phyloP scores from a whole-genome alignment of 2,113 vertebrate species.

The Pseudolaguvia tuberculata region DNA sequence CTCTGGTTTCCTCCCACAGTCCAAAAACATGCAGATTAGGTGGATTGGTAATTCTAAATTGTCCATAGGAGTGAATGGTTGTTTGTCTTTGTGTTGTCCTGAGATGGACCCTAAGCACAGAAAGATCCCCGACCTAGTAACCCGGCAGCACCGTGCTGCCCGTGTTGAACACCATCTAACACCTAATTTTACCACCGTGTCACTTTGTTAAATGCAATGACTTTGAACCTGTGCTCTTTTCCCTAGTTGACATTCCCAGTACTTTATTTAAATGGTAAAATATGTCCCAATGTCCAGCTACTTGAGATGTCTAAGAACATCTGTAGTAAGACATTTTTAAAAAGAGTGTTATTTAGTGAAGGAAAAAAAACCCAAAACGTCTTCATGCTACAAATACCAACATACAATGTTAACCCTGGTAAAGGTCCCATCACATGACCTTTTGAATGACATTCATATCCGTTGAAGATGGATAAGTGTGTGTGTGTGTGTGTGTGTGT shows the following conservation, averaged over 20 bases:
- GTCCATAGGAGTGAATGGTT: too few species aligned
- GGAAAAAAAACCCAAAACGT: background rate
- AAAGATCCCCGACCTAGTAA: too few species aligned
- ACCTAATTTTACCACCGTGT: too few species aligned
- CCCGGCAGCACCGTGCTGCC: too few species aligned
- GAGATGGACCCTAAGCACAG: too few species aligned
- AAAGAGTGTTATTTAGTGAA: background rate
- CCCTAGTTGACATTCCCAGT: background rate
- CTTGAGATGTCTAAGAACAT: background rate
- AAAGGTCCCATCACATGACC: background rate
- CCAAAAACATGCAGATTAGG: too few species aligned
- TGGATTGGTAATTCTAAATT: too few species aligned
- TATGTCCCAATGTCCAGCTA: background rate
- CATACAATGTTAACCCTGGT: background rate
- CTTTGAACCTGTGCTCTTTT: background rate
- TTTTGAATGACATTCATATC: slow-evolving; percentile 3
- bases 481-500: background rate
- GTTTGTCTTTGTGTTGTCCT: too few species aligned
- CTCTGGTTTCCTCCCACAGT: too few species aligned
- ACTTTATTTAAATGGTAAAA: background rate
- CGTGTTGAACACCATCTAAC: too few species aligned
- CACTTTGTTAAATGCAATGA: background rate
- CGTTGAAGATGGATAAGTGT: background rate
- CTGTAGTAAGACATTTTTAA: background rate
- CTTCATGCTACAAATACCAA: background rate